Base-by-base conservation (phyloP, 2,113 vertebrate species). In the Clarias gariepinus region DNA sequence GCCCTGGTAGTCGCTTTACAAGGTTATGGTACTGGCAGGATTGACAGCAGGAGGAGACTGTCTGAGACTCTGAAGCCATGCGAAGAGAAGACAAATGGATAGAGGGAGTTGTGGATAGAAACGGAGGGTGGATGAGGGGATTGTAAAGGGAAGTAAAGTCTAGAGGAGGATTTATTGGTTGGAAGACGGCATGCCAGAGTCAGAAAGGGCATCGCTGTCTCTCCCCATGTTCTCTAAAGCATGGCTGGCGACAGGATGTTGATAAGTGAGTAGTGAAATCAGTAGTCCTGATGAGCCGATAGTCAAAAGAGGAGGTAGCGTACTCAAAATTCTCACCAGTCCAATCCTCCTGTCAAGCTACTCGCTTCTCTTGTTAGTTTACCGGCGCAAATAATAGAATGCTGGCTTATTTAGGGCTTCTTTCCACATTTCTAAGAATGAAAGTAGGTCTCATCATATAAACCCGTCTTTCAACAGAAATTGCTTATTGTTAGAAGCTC, bases 1-100 rank as follows among this genome's bases (percentile, higher is more conserved):
- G 89, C 71, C n/a, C 66, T 64, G 88, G 86, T 89, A 91, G 91
- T 85, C 92, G 74, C 47, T 89, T 89, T 89, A 87, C 69, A 57
- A 82, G 61, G 53, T 64, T 63, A 28, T 69, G 61, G 41, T 85
- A 66, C 30, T 68, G 66, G 78, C 53, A 28, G 76, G 52, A 86
- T 80, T 47, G 82, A 80, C 52, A 73, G 57, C 36, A 41, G 76
- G 18, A 81, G 53, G 55, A 84, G 81, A 84, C 79, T 23, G 83
- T 86, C 85, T 89, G 64, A 86, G 69, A 74, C 41, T 58, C 83
- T 64, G 73, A 84, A 82, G 76, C 74, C 85, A 78, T 78, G 69
- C 28, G 30, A 60, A 84, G 68, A 61, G 84, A 60, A 84, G 85
- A 91, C 58, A 83, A 84, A 82, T 74, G 82, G 76, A 82, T 85